Base-by-base conservation (phyloP, 1,140 invertebrate genomes). In the Drosophila nikananu region DNA sequence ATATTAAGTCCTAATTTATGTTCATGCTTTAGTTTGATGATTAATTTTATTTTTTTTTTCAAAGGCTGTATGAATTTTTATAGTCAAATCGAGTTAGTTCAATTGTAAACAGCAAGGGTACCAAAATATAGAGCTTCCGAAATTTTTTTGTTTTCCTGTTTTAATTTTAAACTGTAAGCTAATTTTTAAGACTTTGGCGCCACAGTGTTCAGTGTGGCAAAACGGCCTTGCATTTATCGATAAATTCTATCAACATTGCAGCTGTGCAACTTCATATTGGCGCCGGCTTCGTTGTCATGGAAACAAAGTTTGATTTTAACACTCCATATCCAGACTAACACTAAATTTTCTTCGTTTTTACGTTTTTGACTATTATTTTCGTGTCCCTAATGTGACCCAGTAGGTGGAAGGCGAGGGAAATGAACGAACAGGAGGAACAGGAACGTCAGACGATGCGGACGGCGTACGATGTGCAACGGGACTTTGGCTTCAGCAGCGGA, bases 391-490 rank as follows among this genome's bases (percentile, higher is more conserved):
- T 27, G 17, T 35, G 1, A n/a, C 52, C 32, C 21, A n/a, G 9
- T 55, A 19, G n/a, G 2, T 32, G 17, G 37, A 2, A 30, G 9
- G 5, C 3, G 3, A 42, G n/a, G n/a, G n/a, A 10, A 13, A 66
- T 66, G 63, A 30, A 44, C 4, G 17, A 63, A 19, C 21, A 46
- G n/a, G 46, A 68, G n/a, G 25, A 67, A 55, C 52, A 23, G 13
- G 19, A 23, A 32, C 19, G 0, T 4, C 73, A 65, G 13, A 73
- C 77, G 65, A 51, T 71, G 49, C 91, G 91, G 42, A 80, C 67
- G 12, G 82, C 80, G 1, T 77, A 63, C 41, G 84, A 89, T 21
- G 91, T 92, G 17, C 91, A 92, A 74, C 82, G 76, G 54, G 91
- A 92, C 68, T 92, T 92, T 62, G 91, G 91, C 8, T 62, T 76